Evolutionary conservation across 2,797 vertebrate genomes (phyloP).

Genomic region (Tragelaphus oryx): DNA sequence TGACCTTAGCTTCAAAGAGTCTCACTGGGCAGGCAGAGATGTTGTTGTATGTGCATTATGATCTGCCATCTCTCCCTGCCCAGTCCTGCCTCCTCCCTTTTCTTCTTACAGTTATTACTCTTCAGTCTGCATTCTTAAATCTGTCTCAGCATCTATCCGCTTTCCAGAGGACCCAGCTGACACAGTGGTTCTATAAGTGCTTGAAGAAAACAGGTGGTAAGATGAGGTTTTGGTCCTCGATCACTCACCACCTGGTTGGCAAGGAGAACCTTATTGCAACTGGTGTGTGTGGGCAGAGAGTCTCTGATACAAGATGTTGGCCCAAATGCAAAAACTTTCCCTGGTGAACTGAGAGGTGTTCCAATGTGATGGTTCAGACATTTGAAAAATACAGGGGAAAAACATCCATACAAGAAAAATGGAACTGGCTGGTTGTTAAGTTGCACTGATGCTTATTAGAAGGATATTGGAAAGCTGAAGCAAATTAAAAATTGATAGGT

Average conservation of each 20-base stretch:
- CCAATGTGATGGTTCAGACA: not conserved
- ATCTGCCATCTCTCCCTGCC: not conserved
- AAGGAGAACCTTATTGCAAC: not conserved
- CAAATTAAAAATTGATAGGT: slow-evolving; percentile 17
- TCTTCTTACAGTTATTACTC: not conserved
- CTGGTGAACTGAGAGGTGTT: slow-evolving; percentile 16
- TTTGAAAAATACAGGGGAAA: slow-evolving; percentile 28
- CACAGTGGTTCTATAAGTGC: not conserved
- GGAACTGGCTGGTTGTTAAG: slow-evolving; percentile 25
- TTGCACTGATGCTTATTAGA: not conserved
- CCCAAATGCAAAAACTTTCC: not conserved
- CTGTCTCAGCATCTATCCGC: not conserved
- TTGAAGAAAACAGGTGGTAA: slow-evolving; percentile 18
- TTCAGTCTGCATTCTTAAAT: slow-evolving; percentile 14
- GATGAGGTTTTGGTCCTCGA: not conserved
- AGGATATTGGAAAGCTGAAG: not conserved
- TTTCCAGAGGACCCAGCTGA: not conserved
- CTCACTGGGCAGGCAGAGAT: not conserved
- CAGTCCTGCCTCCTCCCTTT: not conserved
- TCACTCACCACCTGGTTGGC: not conserved
- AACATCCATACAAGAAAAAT: not conserved
- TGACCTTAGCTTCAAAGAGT: not conserved
- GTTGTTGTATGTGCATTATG: not conserved
- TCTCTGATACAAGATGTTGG: not conserved
- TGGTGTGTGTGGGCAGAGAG: not conserved